Base-by-base conservation (phyloP, 2,888 invertebrate genomes). In the Sipunculus nudus region DNA sequence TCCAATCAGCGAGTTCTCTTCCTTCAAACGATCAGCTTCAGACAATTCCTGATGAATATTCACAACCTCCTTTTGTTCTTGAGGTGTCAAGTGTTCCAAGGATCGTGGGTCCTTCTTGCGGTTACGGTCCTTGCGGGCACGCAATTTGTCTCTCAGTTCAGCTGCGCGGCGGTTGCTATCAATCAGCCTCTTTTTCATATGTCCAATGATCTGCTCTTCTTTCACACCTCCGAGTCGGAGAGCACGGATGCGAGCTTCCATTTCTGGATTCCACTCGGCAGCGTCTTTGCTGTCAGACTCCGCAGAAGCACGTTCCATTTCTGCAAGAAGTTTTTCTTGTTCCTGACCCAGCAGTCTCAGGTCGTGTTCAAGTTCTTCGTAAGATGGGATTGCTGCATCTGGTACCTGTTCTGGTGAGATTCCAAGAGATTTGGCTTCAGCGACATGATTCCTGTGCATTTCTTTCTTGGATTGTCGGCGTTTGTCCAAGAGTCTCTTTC, bases 401-500 rank as follows among this genome's bases (percentile, higher is more conserved):
- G 80, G 79, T n/a, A 80, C 78, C 19, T 67, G 61, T 16, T 79
- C 78, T 3, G 73, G 55, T 16, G 74, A 71, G 8, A 80, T 67
- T 13, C 78, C 78, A 41, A 73, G 66, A 10, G 63, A 59, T 53
- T 76, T 71, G 0, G 79, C 80, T 58, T 81, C 79, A 16, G 63
- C 61, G 41, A 67, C 35, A 21, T 58, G 53, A 2, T 16, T 26
- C 48, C 40, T 29, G 26, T 55, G 48, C 2, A 46, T 19, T 76
- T 69, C 75, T 59, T 80, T 80, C 75, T 78, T 79, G 26, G 64
- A 62, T 47, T 71, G 72, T 23, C 78, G 71, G 6, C 81, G 66
- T 16, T 68, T 62, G 28, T 79, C 76, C 28, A 78, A 46, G 35
- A 81, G 65, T 56, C 75, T 71, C 45, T 74, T 65, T 23, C 77